Evolutionary conservation across 2,113 vertebrate genomes (phyloP), one percentile per base, ranked within the genome.

Genomic region (Leptobrachium ailaonicum): DNA sequence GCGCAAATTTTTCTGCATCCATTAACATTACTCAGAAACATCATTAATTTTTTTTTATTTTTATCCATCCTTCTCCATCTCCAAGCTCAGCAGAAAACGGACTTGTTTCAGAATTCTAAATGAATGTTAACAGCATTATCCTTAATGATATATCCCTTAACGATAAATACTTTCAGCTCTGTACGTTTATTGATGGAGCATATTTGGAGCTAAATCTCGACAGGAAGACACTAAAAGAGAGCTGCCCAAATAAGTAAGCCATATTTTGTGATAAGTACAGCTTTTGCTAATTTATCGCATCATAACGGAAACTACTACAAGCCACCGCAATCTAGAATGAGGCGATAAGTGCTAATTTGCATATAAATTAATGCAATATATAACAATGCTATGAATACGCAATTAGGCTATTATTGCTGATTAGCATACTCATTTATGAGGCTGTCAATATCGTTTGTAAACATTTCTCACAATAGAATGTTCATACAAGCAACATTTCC

Each of bases 301-400:
- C 56, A 7, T 60, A 60, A 60, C 56, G 10, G 56, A 60, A 60
- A 60, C 13, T 60, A 60, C 56, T 60, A 60, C 13, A 13, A 4
- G 3, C 56, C 56, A 14, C 13, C 6, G 13, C 56, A 60, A 60
- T 60, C 56, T 60, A 60, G 11, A 60, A 60, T 60, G 56, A 60
- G 56, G 56, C 56, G 56, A 60, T 60, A 60, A 60, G 56, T 60
- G 56, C 13, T 60, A 60, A 60, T 60, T 60, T 60, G 56, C 56
- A 60, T 60, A 60, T 60, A 60, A 60, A 60, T 50, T 60, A 60
- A 60, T 60, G 56, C 56, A 60, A 60, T 60, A 60, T 60, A 60
- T 60, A 13, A 60, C 10, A 60, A 60, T 60, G 56, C 56, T 60
- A 60, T 60, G 56, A 60, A 60, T 60, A 14, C 56, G 6, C 13